Percentiles rank a stretch among this genome's conserved stretches.
Conservation (phyloP, 2,797 vertebrate genomes). For the Typhlichthys eigenmanni region DNA sequence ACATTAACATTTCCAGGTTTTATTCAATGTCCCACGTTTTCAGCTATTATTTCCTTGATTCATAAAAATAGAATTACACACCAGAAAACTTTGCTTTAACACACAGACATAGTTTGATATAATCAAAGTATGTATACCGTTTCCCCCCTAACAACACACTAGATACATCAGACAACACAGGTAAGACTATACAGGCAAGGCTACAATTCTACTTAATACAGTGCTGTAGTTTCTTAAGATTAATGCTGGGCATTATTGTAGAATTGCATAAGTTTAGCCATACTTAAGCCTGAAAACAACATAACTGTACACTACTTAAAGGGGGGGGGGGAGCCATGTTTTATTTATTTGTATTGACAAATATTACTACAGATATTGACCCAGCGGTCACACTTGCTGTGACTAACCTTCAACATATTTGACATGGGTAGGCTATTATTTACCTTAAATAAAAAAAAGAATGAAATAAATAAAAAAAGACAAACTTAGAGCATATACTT, state of each 20-base stretch:
- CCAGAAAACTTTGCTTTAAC: constrained; percentile 49
- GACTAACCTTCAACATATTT: constrained; percentile 22
- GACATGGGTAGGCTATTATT: not conserved
- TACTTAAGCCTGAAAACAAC: constrained; percentile 55
- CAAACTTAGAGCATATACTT: constrained; percentile 12
- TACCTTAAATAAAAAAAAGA: too few species aligned
- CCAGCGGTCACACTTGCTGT: constrained; percentile 2
- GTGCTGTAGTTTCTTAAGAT: constrained; percentile 48
- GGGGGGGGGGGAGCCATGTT: constrained; percentile 10
- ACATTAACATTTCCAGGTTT: constrained; percentile 69
- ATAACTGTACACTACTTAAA: constrained; percentile 41
- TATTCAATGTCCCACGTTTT: constrained; percentile 63
- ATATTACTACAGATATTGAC: constrained; percentile 9
- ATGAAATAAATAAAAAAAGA: constrained; percentile 5
- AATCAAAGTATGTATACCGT: constrained; percentile 34
- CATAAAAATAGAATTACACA: constrained; percentile 74
- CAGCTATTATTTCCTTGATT: constrained; percentile 37
- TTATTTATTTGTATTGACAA: constrained; percentile 13
- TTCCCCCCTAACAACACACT: constrained; percentile 50
- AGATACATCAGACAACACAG: constrained; percentile 58
- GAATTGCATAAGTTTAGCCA: constrained; percentile 76
- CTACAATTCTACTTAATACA: constrained; percentile 57
- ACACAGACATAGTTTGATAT: constrained; percentile 42
- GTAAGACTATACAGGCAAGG: constrained; percentile 61
- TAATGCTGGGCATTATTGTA: constrained; percentile 49